Evolutionary conservation across 2,888 invertebrate species (phyloP).

Genomic region (Standfussiana lucernea): DNA sequence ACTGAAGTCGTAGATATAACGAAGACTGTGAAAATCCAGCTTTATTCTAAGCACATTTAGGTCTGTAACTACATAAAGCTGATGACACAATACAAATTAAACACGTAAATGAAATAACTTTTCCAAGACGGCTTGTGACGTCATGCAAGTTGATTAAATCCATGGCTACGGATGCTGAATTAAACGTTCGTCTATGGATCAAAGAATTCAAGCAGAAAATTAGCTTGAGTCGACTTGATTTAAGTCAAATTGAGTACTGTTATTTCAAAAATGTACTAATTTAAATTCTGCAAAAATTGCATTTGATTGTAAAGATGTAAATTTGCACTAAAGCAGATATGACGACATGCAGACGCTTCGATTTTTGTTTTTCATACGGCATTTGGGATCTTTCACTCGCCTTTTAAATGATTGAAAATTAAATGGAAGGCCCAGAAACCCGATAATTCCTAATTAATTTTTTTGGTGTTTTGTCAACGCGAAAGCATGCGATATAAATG

Average conservation of each 20-base stretch:
- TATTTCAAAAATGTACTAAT: background rate
- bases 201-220: background rate
- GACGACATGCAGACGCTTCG: background rate
- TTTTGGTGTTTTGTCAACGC: background rate
- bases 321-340: background rate
- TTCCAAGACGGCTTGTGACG: constrained; percentile 22
- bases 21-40: constrained; percentile 2
- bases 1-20: constrained; percentile 22
- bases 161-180: background rate
- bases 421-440: background rate
- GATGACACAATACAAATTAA: constrained; percentile 37
- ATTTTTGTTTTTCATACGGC: background rate
- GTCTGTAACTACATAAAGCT: constrained; percentile 21
- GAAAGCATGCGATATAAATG: no score
- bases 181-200: background rate
- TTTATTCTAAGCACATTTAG: constrained; percentile 29
- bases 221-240: background rate
- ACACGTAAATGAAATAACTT: constrained; percentile 47
- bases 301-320: background rate
- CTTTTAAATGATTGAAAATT: background rate
- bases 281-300: background rate
- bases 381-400: background rate
- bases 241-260: background rate
- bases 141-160: constrained; percentile 40
- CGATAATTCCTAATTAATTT: background rate